Base-by-base conservation (phyloP, 2,113 vertebrate genomes). In the Calidris pygmaea region DNA sequence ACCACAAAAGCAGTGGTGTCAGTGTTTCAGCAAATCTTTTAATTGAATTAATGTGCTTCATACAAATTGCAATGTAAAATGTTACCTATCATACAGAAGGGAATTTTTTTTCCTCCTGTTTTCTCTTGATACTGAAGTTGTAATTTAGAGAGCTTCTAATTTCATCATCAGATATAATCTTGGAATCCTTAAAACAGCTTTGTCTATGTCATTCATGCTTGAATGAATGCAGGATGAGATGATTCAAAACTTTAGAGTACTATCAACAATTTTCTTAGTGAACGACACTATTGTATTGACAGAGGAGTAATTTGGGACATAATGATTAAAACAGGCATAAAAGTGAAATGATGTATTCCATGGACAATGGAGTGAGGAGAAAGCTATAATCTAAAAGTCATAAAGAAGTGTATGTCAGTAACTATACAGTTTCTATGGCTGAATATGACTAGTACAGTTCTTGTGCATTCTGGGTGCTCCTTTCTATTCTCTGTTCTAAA, bases 401-500 rank as follows among this genome's bases (percentile, higher is more conserved):
- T 84, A 50, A 86, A 80, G 66, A 72, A 84, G 7, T 16, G 7
- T 43, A 14, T 79, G 23, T 19, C 34, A 41, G 47, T 67, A 78
- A 58, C 50, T 41, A 6, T 26, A n/a, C 11, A 60, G 30, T 30
- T 86, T 55, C 75, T 74, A 2, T 37, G 26, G 23, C 11, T 88
- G 50, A 58, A n/a, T 87, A 50, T 15, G 21, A 73, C 48, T 68
- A 84, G 63, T 7, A 35, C 9, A 68, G 23, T n/a, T 83, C 35
- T 82, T 65, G 43, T 1, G 52, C 68, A 91, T 65, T 67, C 68
- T 75, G 56, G 68, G 50, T 66, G 26, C 62, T 94, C 43, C 6
- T 95, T 93, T 93, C 30, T 29, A 45, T 58, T 85, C 71, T 80
- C 86, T 83, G 7, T 35, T 90, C 72, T 85, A 89, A 93, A 95